A percentile compares a stretch with the other conserved stretches of the same genome.
Evolutionary conservation across 2,797 vertebrate genomes (phyloP).

Genomic region (Urocyon cinereoargenteus): DNA sequence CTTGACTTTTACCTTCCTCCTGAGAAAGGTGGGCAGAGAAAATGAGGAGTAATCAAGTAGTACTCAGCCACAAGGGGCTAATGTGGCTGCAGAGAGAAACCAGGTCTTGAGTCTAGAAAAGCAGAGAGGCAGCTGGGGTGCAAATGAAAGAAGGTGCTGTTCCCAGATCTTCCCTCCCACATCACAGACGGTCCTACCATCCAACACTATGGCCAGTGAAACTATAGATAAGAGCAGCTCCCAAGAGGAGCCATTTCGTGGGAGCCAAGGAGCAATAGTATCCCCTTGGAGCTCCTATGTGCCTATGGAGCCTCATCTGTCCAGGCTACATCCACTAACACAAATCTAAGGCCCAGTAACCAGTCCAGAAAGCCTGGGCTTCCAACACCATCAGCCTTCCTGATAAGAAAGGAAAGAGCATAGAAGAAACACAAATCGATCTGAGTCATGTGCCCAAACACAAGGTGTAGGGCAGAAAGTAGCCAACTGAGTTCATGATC

Average conservation of each 20-base stretch:
- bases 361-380: background rate
- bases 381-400: background rate
- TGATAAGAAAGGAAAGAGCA: background rate
- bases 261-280: background rate
- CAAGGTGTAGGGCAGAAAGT: background rate
- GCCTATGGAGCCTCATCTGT: background rate
- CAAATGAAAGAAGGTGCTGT: background rate
- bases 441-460: background rate
- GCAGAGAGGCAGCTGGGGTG: background rate
- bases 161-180: background rate
- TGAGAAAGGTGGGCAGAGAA: background rate
- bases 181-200: background rate
- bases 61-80: background rate
- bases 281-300: fast-evolving
- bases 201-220: background rate
- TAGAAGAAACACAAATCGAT: background rate
- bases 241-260: background rate
- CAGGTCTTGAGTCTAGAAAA: background rate
- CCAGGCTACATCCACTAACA: background rate
- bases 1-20: background rate
- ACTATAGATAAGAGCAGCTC: background rate
- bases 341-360: background rate
- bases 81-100: background rate
- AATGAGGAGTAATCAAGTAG: background rate
- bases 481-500: background rate